phyloP scores from a whole-genome alignment of 2,797 vertebrate species.

The Arremon aurantiirostris region DNA sequence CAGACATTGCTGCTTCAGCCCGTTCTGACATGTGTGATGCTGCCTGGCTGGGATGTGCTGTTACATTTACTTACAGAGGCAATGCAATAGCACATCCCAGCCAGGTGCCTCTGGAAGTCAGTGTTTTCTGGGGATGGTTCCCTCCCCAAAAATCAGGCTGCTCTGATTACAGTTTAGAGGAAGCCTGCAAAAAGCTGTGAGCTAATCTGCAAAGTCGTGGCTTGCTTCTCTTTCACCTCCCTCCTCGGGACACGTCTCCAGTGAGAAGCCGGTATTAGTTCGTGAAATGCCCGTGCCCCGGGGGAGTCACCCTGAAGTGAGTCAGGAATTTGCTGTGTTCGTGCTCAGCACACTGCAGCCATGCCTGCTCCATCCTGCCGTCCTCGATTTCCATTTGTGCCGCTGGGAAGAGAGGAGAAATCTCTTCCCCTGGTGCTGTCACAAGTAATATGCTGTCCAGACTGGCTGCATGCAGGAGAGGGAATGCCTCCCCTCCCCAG shows the following conservation, averaged over 20 bases:
- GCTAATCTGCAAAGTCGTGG: background rate
- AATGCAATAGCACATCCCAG: background rate
- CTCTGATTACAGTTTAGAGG: background rate
- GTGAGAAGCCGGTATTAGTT: background rate
- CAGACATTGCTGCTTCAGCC: background rate
- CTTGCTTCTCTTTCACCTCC: background rate
- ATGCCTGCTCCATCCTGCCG: background rate
- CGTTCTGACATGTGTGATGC: background rate
- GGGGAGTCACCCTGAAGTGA: background rate
- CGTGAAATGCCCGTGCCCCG: background rate
- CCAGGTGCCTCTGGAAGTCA: background rate
- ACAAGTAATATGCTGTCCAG: background rate
- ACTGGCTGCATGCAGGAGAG: background rate
- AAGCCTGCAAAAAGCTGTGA: background rate
- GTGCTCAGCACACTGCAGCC: background rate
- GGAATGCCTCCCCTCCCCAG: background rate
- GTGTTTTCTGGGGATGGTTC: background rate
- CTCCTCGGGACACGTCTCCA: background rate
- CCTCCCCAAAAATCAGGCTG: background rate
- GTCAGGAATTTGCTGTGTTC: background rate
- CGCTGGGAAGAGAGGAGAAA: background rate
- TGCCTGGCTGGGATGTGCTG: background rate
- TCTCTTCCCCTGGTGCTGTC: background rate
- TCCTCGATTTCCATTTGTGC: background rate
- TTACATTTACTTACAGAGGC: background rate